phyloP scores from a whole-genome alignment of 2,888 invertebrate genomes.

The Drosophila fungiperda region DNA sequence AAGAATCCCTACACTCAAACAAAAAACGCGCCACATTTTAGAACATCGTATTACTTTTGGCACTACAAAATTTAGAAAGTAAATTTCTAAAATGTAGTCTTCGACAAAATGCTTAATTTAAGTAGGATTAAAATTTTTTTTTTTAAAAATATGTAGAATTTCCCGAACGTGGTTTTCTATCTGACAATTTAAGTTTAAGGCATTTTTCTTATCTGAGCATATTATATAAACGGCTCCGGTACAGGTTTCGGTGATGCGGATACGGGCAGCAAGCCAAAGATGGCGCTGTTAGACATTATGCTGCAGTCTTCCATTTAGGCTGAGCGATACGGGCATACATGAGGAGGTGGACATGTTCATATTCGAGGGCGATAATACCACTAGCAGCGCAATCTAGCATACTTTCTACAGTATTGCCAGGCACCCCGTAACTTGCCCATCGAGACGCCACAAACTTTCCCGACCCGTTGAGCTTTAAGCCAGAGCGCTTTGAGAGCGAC shows the following conservation, averaged over 20 bases:
- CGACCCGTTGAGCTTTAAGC: constrained; percentile 73
- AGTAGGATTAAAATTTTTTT: not conserved
- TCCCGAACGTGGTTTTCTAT: not conserved
- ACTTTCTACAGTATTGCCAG: constrained; percentile 70
- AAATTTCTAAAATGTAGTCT: not conserved
- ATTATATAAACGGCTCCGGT: not conserved
- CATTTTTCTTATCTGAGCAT: not conserved
- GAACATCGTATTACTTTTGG: not conserved
- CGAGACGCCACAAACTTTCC: constrained; percentile 68
- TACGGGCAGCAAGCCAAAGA: constrained; percentile 86
- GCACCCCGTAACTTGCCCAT: constrained; percentile 67
- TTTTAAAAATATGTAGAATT: no score
- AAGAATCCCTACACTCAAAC: constrained; percentile 2
- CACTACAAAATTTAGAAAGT: not conserved
- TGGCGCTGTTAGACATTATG: constrained; percentile 88
- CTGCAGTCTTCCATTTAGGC: constrained; percentile 87
- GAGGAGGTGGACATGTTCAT: constrained; percentile 90
- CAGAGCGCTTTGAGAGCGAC: constrained; percentile 85
- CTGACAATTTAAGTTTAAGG: not conserved
- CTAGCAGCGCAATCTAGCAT: constrained; percentile 76
- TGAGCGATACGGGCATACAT: constrained; percentile 85
- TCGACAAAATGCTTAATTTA: not conserved
- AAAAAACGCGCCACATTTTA: not conserved
- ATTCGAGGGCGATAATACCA: constrained; percentile 86
- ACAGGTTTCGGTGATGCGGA: constrained; percentile 69